phyloP scores from a whole-genome alignment of 2,113 vertebrate species.

The Oxygymnocypris stewartii region DNA sequence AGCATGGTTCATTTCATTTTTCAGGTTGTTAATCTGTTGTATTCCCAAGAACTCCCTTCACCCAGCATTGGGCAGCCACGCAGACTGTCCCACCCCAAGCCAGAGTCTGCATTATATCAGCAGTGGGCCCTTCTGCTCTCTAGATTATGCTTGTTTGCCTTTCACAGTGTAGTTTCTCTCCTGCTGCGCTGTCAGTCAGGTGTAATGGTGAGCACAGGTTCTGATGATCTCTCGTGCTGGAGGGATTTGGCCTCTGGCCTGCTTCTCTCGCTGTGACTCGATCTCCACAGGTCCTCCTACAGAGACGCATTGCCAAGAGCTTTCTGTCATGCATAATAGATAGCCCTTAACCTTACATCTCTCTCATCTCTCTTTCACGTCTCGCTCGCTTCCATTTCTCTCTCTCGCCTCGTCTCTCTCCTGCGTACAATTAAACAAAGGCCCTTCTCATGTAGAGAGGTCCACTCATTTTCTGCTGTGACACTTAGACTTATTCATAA shows the following conservation, averaged over 20 bases:
- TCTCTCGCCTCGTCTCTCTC: conserved; percentile 33
- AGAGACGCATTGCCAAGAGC: conserved; percentile 57
- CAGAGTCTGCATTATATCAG: background rate
- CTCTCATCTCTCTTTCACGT: conserved; percentile 20
- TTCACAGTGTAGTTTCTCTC: background rate
- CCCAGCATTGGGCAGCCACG: background rate
- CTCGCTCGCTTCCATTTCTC: conserved; percentile 25
- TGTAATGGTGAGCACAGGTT: background rate
- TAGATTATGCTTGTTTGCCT: background rate
- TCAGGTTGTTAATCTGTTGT: background rate
- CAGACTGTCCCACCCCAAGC: background rate
- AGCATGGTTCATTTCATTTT: background rate
- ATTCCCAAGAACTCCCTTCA: background rate
- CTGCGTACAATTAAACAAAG: conserved; percentile 40
- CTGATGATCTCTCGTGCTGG: conserved; percentile 23
- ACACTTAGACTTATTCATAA: conserved; percentile 37
- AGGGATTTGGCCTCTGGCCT: conserved; percentile 47
- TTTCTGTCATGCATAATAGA: conserved; percentile 62
- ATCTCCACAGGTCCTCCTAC: conserved; percentile 35
- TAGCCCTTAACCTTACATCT: conserved; percentile 38
- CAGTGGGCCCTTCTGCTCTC: background rate
- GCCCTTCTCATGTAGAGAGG: conserved; percentile 29
- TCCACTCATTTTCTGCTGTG: conserved; percentile 32
- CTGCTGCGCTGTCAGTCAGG: background rate
- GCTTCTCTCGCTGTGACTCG: background rate